A percentile compares a stretch with the other conserved stretches of the same genome.
These are phyloP conservation scores for Cyprinodon tularosa DNA, from an alignment of 2,113 vertebrate genomes.

Conservation along the genomic window DNA sequence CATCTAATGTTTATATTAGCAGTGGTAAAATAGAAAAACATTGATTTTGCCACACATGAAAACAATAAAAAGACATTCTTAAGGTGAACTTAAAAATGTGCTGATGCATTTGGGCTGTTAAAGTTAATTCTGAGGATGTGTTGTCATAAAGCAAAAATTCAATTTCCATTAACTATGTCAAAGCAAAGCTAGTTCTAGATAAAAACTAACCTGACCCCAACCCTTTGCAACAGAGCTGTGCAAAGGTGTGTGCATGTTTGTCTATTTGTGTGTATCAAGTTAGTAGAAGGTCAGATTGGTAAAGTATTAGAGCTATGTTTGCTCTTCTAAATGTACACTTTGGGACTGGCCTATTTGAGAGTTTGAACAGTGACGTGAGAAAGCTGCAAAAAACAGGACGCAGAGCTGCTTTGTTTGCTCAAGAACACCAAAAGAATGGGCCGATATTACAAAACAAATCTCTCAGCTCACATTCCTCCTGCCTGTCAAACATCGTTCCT, in stretches of 20 bases:
- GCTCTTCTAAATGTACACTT: slow-evolving; percentile 61
- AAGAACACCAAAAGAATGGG: slow-evolving; percentile 69
- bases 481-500: slow-evolving; percentile 72
- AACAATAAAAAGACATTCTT: slow-evolving; percentile 24
- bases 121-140: background rate
- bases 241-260: slow-evolving; percentile 39
- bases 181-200: background rate
- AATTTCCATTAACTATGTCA: background rate
- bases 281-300: slow-evolving; percentile 71
- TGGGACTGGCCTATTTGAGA: slow-evolving; percentile 63
- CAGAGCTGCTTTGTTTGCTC: slow-evolving; percentile 68
- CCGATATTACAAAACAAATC: slow-evolving; percentile 68
- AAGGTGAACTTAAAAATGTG: background rate
- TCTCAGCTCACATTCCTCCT: slow-evolving; percentile 67
- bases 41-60: background rate
- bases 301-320: slow-evolving; percentile 74
- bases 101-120: background rate
- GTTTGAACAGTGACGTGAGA: slow-evolving; percentile 80
- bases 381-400: slow-evolving; percentile 77
- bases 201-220: slow-evolving; percentile 22
- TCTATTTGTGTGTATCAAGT: slow-evolving; percentile 48
- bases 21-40: slow-evolving; percentile 17
- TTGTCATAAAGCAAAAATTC: background rate
- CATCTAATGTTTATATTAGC: slow-evolving; percentile 28
- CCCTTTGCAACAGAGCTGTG: slow-evolving; percentile 9